Percentiles rank a stretch among this genome's conserved stretches.
Evolutionary conservation across 2,888 invertebrate species (phyloP).

Genomic region (Heliconius ismenius): DNA sequence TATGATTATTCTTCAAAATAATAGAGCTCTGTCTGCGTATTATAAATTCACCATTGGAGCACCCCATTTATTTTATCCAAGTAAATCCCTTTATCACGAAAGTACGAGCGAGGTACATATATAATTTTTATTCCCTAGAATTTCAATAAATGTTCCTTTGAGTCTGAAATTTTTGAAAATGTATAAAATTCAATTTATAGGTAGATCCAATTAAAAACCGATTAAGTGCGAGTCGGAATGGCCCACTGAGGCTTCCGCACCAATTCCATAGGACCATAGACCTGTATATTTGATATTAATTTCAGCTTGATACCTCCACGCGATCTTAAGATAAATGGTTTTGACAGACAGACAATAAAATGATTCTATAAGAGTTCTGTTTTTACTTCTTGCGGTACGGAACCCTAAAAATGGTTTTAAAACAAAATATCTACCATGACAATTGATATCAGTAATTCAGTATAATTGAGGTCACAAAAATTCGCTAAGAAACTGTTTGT

Average conservation of each 20-base stretch:
- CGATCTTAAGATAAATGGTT: no score
- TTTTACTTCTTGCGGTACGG: not conserved
- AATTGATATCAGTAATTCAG: not conserved
- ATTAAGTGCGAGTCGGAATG: no score
- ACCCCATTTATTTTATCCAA: not conserved
- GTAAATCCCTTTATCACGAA: not conserved
- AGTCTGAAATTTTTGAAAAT: not conserved
- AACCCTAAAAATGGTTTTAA: not conserved
- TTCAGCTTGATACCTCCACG: not conserved
- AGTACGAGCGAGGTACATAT: not conserved
- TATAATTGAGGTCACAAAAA: constrained; percentile 15
- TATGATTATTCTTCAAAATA: no score
- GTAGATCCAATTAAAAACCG: not conserved
- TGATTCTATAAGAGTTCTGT: not conserved
- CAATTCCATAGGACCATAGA: no score
- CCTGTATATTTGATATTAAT: not conserved
- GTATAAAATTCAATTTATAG: not conserved
- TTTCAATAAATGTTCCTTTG: not conserved
- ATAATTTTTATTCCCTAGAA: not conserved
- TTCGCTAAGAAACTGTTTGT: constrained; percentile 8
- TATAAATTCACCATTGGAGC: not conserved
- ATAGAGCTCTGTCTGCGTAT: not conserved
- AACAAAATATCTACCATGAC: not conserved
- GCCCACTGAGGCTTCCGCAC: no score
- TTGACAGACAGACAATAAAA: not conserved